Base-by-base conservation (phyloP, 2,888 invertebrate species). In the Fissipunctia ypsillon region DNA sequence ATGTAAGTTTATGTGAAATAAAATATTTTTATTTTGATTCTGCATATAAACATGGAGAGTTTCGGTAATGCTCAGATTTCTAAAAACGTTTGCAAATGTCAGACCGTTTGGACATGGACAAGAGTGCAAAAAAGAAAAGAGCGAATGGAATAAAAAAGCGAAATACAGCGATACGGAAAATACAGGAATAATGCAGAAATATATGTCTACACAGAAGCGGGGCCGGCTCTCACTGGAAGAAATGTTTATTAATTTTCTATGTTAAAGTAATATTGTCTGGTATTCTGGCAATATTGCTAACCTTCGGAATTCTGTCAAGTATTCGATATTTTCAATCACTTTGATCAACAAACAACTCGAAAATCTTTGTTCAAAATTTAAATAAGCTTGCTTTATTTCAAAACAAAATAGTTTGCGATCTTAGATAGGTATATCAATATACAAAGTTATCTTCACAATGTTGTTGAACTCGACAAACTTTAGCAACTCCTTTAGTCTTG, bases 381-480 rank as follows among this genome's bases (percentile, higher is more conserved):
- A 79, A 85, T 72, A 73, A 82, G 35, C 50, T 76, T 43, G 63
- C n/a, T 75, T 65, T 78, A 56, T 75, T 73, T 64, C 22, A 43
- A 69, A 84, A 68, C 63, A 56, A 69, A 83, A 84, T 77, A 77
- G 65, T 83, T 86, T 66, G 50, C 64, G 67, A 60, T 59, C 68
- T 31, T 35, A 56, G 50, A 64, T 71, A 70, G 43, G 64, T 74
- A 73, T 60, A 73, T 71, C 79, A 64, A 74, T 60, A 57, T 41
- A 69, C 65, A 66, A 81, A 76, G 78, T 74, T 76, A 69, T 72
- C 48, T 73, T 63, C 14, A 1, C 25, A 72, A 57, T 78, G 83
- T 84, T 80, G 68, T 81, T 84, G 83, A 85, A 83, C 80, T 78
- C 65, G 31, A 74, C 48, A 60, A 80, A 76, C 43, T 86, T 80